Conservation (phyloP, 1,140 invertebrate species). For the Drosophila miranda region DNA sequence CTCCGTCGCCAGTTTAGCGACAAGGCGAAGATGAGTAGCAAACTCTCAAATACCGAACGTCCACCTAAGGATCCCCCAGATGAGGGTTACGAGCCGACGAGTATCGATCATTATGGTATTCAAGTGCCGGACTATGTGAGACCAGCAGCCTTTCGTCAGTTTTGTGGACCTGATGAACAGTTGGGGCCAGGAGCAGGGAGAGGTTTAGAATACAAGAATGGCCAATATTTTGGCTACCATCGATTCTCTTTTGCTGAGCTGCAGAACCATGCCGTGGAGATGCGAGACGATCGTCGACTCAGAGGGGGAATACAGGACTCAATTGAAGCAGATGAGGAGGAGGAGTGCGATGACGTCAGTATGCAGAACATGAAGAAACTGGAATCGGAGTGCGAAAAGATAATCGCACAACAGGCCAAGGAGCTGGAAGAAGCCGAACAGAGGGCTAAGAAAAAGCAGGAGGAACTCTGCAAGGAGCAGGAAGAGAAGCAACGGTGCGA, state of each 20-base stretch:
- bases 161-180: slow-evolving; percentile 42
- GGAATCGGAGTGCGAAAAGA: slow-evolving; percentile 37
- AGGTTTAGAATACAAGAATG: slow-evolving; percentile 57
- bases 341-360: slow-evolving; percentile 4
- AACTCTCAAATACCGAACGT: slow-evolving; percentile 56
- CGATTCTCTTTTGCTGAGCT: slow-evolving; percentile 60
- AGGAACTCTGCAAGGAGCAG: not conserved
- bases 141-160: slow-evolving; percentile 52
- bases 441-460: not conserved
- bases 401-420: slow-evolving; percentile 27
- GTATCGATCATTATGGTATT: slow-evolving; percentile 47
- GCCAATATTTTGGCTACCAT: slow-evolving; percentile 67
- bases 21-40: slow-evolving; percentile 6
- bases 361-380: slow-evolving; percentile 25
- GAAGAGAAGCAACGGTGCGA: slow-evolving; percentile 18
- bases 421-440: slow-evolving; percentile 1
- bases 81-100: slow-evolving; percentile 41
- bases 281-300: slow-evolving; percentile 29
- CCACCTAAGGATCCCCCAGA: slow-evolving; percentile 73
- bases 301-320: slow-evolving; percentile 28
- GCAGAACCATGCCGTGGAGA: slow-evolving; percentile 19
- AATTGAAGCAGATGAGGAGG: slow-evolving; percentile 27
- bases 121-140: slow-evolving; percentile 38
- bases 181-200: slow-evolving; percentile 65
- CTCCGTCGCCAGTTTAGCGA: not conserved